Evolutionary conservation across 2,113 vertebrate genomes (phyloP).

Genomic region (Grantiella picta): DNA sequence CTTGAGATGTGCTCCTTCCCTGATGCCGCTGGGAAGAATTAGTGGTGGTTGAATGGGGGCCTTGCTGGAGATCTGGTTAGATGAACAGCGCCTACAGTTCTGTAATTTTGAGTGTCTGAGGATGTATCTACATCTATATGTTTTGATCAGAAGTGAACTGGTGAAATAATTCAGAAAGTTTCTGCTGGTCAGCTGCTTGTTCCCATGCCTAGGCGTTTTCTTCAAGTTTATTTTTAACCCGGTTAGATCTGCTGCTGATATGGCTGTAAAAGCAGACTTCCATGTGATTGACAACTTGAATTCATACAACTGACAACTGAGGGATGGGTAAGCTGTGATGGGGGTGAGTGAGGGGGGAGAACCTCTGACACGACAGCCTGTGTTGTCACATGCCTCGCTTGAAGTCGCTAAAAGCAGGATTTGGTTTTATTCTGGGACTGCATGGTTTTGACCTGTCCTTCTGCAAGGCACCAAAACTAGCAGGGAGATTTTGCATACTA

Average conservation of each 20-base stretch:
- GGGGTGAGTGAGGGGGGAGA: background rate
- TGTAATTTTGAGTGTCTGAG: background rate
- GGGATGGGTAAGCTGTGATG: constrained; percentile 21
- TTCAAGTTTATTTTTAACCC: constrained; percentile 46
- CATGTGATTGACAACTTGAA: constrained; percentile 3
- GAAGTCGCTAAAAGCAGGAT: background rate
- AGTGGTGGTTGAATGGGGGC: background rate
- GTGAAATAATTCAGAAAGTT: background rate
- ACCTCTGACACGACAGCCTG: background rate
- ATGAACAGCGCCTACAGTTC: background rate
- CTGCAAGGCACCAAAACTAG: background rate
- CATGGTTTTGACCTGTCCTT: background rate
- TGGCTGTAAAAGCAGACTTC: constrained; percentile 4
- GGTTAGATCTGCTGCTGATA: constrained; percentile 7
- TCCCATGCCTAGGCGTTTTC: background rate
- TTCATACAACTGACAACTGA: constrained; percentile 1
- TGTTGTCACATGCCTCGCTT: background rate
- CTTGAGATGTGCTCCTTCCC: background rate
- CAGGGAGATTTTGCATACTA: background rate
- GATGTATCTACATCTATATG: background rate
- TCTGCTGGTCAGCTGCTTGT: constrained; percentile 13
- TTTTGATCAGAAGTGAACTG: background rate
- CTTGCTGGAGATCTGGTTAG: background rate
- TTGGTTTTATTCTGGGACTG: background rate
- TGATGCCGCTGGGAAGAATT: background rate